Base-by-base conservation (phyloP, 1,140 invertebrate species). In the Ceratina calcarata region DNA sequence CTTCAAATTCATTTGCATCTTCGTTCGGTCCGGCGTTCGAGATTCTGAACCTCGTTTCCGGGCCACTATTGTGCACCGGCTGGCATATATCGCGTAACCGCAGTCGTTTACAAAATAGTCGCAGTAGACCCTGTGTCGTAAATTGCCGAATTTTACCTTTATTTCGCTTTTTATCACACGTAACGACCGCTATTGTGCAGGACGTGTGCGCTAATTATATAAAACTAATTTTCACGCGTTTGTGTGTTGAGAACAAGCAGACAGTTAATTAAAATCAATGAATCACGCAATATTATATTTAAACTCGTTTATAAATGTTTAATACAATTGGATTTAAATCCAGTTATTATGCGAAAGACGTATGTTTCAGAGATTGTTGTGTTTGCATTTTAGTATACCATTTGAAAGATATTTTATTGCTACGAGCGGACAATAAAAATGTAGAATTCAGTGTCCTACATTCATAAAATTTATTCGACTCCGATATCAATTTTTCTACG, bases 1-100 rank as follows among this genome's bases (percentile, higher is more conserved):
- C 27, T 16, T 45, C 68, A 62, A 78, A 78, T 78, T 64, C 76
- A 78, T 78, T 78, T 78, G 76, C 76, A 78, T 78, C 76, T 64
- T 72, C 60, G 32, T 18, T 3, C 13, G 15, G 45, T 12, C 66
- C 16, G 37, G 24, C 51, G 53, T 78, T 70, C 49, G 20, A 78
- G 67, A 71, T 70, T 62, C 76, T 55, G 68, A 64, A 64, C 27
- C 76, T 78, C 76, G 76, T 78, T 78, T 72, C 24, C 24, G 45
- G 37, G n/a, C n/a, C 24, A 4, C 68, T 22, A 72, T 72, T 78
- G 60, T 72, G 18, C 20, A n/a, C 27, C 49, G 53, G 45, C 58
- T 55, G 60, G 24, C 58, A 55, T 49, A 49, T 71, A 61, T 64
- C 32, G 24, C 4, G 16, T 8, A 18, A 3, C 49, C 16, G 57